Conservation (phyloP, 2,888 invertebrate species). For the Apamea epomidion region DNA sequence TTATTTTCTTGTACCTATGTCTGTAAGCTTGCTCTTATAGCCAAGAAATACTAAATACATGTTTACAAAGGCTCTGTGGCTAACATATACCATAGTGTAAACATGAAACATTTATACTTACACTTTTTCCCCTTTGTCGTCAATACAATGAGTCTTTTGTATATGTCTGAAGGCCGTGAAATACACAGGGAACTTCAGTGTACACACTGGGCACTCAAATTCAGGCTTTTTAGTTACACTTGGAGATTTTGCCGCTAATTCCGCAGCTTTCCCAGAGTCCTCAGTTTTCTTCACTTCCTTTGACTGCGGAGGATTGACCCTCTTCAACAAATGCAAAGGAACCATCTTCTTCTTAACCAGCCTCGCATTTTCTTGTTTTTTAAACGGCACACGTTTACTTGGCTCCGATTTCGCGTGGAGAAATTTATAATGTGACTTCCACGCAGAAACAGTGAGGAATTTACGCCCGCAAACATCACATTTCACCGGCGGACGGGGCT, state of each 20-base stretch:
- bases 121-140: slow-evolving; percentile 72
- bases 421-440: slow-evolving; percentile 75
- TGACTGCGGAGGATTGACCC: slow-evolving; percentile 21
- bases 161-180: slow-evolving; percentile 80
- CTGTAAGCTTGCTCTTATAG: background rate
- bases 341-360: slow-evolving; percentile 38
- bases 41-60: background rate
- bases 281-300: slow-evolving; percentile 24
- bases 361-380: slow-evolving; percentile 30
- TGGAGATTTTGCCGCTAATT: slow-evolving; percentile 17
- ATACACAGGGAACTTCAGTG: slow-evolving; percentile 71
- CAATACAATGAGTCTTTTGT: slow-evolving; percentile 77
- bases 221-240: slow-evolving; percentile 62
- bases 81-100: background rate
- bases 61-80: background rate
- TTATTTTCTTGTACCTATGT: background rate
- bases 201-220: slow-evolving; percentile 81
- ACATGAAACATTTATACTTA: slow-evolving; percentile 69
- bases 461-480: slow-evolving; percentile 78
- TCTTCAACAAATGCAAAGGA: slow-evolving; percentile 39
- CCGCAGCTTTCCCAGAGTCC: slow-evolving; percentile 24
- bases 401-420: slow-evolving; percentile 54
- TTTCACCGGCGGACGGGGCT: slow-evolving; percentile 70
- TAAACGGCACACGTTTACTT: slow-evolving; percentile 40
- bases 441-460: slow-evolving; percentile 71